Conservation (phyloP, 1,140 invertebrate genomes). For the Mesaphorura yosii region DNA sequence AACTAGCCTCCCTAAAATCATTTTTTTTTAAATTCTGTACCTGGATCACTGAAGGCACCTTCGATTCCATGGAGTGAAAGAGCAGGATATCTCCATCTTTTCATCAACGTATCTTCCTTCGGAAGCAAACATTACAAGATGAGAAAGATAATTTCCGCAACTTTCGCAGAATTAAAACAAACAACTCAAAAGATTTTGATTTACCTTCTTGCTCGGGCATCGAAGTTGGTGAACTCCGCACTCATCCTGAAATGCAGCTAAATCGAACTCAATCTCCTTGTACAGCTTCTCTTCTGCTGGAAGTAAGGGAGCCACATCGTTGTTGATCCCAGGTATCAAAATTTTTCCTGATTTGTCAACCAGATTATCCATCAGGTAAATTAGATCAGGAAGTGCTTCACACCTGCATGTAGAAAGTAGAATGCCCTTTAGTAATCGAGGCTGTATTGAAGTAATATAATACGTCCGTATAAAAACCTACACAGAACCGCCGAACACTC, state of each 20-base stretch:
- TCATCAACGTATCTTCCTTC: constrained; percentile 51
- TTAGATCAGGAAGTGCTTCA: constrained; percentile 79
- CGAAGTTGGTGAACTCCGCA: constrained; percentile 58
- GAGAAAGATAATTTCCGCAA: not conserved
- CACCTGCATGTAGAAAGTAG: constrained; percentile 40
- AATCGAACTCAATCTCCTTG: constrained; percentile 78
- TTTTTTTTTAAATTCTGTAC: constrained; percentile 7
- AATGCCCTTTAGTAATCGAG: constrained; percentile 6
- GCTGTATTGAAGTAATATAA: not conserved
- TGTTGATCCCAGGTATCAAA: constrained; percentile 62
- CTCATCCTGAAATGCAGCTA: constrained; percentile 59
- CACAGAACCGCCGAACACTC: constrained; percentile 82
- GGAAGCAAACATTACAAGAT: not conserved
- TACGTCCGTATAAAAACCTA: constrained; percentile 37
- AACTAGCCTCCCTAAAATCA: not conserved
- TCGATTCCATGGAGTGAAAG: constrained; percentile 85
- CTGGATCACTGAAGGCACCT: constrained; percentile 42
- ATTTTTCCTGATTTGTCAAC: constrained; percentile 76
- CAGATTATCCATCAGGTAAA: constrained; percentile 69
- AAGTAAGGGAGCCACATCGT: constrained; percentile 62
- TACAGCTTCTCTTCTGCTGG: constrained; percentile 67
- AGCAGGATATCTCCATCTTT: constrained; percentile 79
- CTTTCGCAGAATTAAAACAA: no score
- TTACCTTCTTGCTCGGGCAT: constrained; percentile 62
- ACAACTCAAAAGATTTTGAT: not conserved